A percentile compares a stretch with the other conserved stretches of the same genome.
phyloP scores from a whole-genome alignment of 2,113 vertebrate genomes.

The Cinclus mexicanus region DNA sequence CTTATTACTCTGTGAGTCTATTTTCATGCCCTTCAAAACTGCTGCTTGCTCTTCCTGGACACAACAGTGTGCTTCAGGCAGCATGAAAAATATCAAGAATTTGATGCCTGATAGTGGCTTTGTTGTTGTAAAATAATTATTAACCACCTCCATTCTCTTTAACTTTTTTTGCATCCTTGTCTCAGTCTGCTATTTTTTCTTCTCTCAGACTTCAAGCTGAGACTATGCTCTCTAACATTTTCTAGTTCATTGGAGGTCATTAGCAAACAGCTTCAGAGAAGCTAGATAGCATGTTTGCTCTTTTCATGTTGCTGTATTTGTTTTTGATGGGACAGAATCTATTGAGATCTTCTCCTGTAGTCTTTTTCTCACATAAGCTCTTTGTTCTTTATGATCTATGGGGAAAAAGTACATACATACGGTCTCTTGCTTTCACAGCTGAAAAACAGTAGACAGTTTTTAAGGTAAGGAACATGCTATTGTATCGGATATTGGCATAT shows the following conservation, averaged over 20 bases:
- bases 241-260: constrained; percentile 34
- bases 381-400: constrained; percentile 25
- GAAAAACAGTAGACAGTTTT: neutral
- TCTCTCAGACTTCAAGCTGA: neutral
- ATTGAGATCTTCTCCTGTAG: neutral
- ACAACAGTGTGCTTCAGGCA: neutral
- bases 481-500: neutral
- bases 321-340: constrained; percentile 24
- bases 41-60: neutral
- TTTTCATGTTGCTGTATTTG: constrained; percentile 9
- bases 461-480: neutral
- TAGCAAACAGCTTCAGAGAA: constrained; percentile 38
- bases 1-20: neutral
- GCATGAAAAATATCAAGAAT: neutral
- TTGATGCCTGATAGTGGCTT: neutral
- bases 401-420: neutral
- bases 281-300: neutral
- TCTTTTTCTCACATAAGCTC: neutral
- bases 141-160: neutral
- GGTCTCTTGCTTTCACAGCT: neutral
- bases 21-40: neutral
- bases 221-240: neutral
- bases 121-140: neutral
- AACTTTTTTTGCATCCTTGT: neutral
- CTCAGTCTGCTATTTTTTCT: neutral